Evolutionary conservation across 2,797 vertebrate species (phyloP).

Genomic region (Borostomias antarcticus): DNA sequence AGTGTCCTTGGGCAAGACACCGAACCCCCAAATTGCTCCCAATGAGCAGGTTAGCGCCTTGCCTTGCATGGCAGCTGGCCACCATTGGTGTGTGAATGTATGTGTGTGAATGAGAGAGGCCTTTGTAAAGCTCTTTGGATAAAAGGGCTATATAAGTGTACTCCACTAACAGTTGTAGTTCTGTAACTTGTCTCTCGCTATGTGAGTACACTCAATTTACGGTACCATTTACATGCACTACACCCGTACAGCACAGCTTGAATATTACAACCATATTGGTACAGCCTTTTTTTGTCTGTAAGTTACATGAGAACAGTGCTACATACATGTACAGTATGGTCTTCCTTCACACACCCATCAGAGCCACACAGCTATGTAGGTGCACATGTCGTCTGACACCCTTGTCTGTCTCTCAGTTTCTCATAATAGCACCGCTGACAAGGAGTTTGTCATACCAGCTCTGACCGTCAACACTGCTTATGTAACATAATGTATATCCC

Average conservation of each 20-base stretch:
- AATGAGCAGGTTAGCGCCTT: too few species aligned
- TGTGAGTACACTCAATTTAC: conserved; percentile 7
- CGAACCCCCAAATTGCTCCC: too few species aligned
- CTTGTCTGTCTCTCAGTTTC: conserved; percentile 47
- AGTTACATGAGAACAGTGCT: conserved; percentile 13
- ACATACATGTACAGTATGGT: not conserved
- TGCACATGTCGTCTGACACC: conserved; percentile 31
- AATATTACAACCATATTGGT: not conserved
- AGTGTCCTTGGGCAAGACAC: too few species aligned
- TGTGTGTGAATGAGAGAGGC: too few species aligned
- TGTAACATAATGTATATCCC: too few species aligned
- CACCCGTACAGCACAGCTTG: conserved; percentile 27
- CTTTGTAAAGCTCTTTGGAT: too few species aligned
- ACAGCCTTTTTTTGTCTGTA: conserved; percentile 11
- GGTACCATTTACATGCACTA: conserved; percentile 15
- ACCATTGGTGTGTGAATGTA: too few species aligned
- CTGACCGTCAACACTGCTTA: conserved; percentile 65
- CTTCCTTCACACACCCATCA: conserved; percentile 14
- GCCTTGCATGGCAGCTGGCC: too few species aligned
- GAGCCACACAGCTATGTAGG: conserved; percentile 13
- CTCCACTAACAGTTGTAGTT: too few species aligned
- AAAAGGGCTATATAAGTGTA: too few species aligned
- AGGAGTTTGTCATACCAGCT: conserved; percentile 52
- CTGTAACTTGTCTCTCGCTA: not conserved
- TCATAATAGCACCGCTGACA: conserved; percentile 65